These are phyloP conservation scores for Apomyelois bistriatella DNA, from an alignment of 2,888 invertebrate species.

Conservation along the genomic window DNA sequence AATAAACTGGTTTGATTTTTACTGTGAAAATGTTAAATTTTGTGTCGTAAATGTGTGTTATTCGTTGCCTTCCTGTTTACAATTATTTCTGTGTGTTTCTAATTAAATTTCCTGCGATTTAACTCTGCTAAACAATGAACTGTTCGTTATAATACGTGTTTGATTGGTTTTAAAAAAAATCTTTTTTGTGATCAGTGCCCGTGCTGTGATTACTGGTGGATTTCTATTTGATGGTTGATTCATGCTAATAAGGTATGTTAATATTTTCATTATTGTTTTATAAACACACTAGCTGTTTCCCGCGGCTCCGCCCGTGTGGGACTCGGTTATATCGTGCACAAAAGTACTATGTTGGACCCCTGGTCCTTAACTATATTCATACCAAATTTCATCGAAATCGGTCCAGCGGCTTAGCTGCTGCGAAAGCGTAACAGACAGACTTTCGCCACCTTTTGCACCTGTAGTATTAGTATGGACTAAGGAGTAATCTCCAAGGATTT, in stretches of 20 bases:
- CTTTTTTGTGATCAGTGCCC: background rate
- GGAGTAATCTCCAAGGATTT: too few relatives aligned
- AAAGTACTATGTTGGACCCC: too few relatives aligned
- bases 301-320: too few relatives aligned
- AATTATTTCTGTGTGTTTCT: slow-evolving; percentile 31
- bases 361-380: too few relatives aligned
- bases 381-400: too few relatives aligned
- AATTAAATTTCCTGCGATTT: slow-evolving; percentile 29
- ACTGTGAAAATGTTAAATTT: slow-evolving; percentile 17
- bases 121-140: slow-evolving; percentile 4
- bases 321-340: too few relatives aligned
- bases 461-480: too few relatives aligned
- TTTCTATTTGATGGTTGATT: slow-evolving; percentile 8
- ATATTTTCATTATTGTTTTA: background rate
- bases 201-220: background rate
- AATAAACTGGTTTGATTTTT: background rate
- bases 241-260: slow-evolving; percentile 39
- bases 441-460: too few relatives aligned
- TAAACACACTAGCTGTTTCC: too few relatives aligned
- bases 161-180: slow-evolving; percentile 12
- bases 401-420: too few relatives aligned
- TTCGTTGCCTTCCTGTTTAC: slow-evolving; percentile 42
- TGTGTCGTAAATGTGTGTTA: slow-evolving; percentile 5
- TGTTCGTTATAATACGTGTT: slow-evolving; percentile 15
- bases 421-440: too few relatives aligned